Evolutionary conservation across 2,113 vertebrate species (phyloP).

Genomic region (Lynx canadensis): DNA sequence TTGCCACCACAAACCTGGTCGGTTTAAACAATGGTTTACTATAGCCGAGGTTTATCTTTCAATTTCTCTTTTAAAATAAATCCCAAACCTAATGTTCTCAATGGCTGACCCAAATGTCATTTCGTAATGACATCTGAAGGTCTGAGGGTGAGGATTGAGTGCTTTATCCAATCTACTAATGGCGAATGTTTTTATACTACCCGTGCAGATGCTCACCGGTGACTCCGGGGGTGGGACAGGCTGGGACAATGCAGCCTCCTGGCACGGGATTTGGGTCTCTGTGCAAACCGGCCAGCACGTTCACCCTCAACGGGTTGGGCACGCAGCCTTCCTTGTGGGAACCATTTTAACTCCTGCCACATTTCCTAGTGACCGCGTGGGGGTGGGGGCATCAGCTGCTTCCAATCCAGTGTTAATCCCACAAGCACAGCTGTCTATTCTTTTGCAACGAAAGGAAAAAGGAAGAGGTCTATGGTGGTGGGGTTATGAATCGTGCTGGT

Average conservation of each 20-base stretch:
- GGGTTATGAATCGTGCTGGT: neutral
- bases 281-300: neutral
- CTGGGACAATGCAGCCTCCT: neutral
- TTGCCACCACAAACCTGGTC: neutral
- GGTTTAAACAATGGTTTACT: neutral
- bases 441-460: slow-evolving; percentile 2
- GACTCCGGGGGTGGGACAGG: neutral
- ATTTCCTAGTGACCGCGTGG: neutral
- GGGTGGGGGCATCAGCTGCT: neutral
- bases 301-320: rapidly evolving
- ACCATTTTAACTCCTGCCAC: neutral
- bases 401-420: neutral
- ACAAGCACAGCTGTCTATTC: neutral
- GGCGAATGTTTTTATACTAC: neutral
- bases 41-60: neutral
- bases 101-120: slow-evolving; percentile 1
- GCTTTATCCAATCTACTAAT: slow-evolving; percentile 6
- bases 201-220: neutral
- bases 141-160: neutral
- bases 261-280: neutral
- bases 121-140: neutral
- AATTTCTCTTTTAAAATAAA: slow-evolving; percentile 54
- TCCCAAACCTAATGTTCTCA: neutral
- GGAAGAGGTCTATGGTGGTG: neutral
- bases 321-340: neutral